Percentiles rank a stretch among this genome's conserved stretches.
These are phyloP conservation scores for Cheirogaleus major DNA, from an alignment of 2,797 vertebrate genomes.

Conservation along the genomic window DNA sequence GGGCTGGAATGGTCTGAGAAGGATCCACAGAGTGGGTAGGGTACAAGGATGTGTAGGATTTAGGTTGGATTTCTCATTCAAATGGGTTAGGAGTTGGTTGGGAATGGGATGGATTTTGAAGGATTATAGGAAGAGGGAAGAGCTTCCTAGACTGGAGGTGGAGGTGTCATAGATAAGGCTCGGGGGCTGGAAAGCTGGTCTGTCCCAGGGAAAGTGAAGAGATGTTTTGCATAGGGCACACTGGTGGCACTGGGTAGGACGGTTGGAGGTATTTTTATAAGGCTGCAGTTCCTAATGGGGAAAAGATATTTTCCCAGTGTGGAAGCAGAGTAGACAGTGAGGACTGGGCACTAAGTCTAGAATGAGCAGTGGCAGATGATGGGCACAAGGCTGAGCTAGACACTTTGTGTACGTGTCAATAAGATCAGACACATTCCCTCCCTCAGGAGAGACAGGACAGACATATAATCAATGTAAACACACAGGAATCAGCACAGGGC, in stretches of 20 bases:
- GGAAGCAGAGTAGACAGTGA: neutral
- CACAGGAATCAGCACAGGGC: neutral
- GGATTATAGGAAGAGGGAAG: neutral
- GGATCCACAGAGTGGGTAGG: neutral
- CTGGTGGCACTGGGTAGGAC: neutral
- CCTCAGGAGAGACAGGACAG: constrained; percentile 56
- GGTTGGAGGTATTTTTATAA: neutral
- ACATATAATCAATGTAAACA: constrained; percentile 73
- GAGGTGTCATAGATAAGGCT: neutral
- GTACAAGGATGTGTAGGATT: neutral
- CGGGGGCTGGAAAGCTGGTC: neutral
- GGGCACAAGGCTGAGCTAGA: neutral
- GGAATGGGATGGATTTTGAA: neutral
- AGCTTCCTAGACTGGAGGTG: neutral
- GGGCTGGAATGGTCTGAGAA: neutral
- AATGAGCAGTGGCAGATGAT: neutral
- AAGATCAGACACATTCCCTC: constrained; percentile 49
- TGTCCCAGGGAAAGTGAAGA: neutral
- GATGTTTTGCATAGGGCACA: neutral
- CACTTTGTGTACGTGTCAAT: constrained; percentile 21
- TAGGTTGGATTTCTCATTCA: neutral
- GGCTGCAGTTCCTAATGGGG: neutral
- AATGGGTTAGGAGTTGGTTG: neutral
- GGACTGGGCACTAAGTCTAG: neutral
- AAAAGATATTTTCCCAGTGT: neutral